phyloP scores from a whole-genome alignment of 1,140 invertebrate species.

The Cataglyphis hispanica region DNA sequence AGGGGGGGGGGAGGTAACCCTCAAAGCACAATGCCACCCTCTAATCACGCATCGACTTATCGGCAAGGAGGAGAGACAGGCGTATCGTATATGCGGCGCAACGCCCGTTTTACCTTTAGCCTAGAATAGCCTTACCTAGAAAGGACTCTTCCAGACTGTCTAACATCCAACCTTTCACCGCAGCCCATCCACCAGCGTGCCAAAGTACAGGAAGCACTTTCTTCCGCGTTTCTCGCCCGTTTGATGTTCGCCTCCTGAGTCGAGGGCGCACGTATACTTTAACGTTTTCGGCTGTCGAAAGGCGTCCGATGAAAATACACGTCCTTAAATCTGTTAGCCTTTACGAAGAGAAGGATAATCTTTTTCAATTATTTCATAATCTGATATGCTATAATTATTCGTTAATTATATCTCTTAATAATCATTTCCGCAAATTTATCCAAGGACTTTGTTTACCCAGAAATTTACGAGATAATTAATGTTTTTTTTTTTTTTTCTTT shows the following conservation, averaged over 20 bases:
- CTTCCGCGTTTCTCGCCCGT: conserved; percentile 65
- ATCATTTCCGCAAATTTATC: background rate
- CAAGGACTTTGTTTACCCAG: background rate
- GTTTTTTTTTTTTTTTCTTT: background rate
- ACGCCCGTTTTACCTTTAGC: conserved; percentile 65
- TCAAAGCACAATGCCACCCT: conserved; percentile 85
- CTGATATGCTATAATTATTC: background rate
- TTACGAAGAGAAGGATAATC: background rate
- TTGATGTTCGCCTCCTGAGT: conserved; percentile 54
- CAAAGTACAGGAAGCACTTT: conserved; percentile 77
- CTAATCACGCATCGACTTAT: conserved; percentile 86
- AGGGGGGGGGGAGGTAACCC: conserved; percentile 59
- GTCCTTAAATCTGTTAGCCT: background rate
- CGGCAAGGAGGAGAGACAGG: conserved; percentile 75
- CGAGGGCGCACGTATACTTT: background rate
- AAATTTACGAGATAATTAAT: background rate
- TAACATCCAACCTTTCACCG: conserved; percentile 66
- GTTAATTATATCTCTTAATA: background rate
- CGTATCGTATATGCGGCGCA: conserved; percentile 77
- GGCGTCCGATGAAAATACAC: conserved; percentile 13
- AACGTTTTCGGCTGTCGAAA: conserved; percentile 24
- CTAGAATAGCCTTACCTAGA: conserved; percentile 38
- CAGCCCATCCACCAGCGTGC: conserved; percentile 41
- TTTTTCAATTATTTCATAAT: background rate
- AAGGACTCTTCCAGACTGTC: conserved; percentile 62